phyloP scores from a whole-genome alignment of 2,113 vertebrate species.

The Microcebus ravelobensis region DNA sequence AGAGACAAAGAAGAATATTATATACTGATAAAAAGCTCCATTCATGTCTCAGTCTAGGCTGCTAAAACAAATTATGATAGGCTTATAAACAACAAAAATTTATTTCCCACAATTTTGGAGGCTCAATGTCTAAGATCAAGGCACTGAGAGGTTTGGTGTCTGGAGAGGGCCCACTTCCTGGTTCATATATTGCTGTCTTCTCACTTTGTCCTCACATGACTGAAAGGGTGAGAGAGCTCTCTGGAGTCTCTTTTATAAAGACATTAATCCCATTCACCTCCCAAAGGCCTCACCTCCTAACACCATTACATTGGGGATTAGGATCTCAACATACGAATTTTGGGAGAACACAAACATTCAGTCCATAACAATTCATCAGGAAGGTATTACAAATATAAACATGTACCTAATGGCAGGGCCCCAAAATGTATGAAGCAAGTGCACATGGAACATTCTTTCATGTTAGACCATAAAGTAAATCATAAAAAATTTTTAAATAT shows the following conservation, averaged over 20 bases:
- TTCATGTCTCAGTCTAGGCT: background rate
- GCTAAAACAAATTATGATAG: background rate
- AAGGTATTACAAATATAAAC: background rate
- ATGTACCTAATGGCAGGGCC: background rate
- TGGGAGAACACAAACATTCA: too few relatives aligned
- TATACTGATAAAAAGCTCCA: background rate
- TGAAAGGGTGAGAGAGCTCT: too few relatives aligned
- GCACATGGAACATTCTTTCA: background rate
- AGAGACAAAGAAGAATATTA: background rate
- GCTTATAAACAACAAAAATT: background rate
- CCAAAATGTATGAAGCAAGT: background rate
- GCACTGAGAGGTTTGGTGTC: background rate
- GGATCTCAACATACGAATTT: too few relatives aligned
- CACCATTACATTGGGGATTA: too few relatives aligned
- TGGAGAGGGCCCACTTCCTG: too few relatives aligned
- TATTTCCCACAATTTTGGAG: background rate
- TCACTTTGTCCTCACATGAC: too few relatives aligned
- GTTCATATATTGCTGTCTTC: too few relatives aligned
- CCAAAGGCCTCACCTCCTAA: too few relatives aligned
- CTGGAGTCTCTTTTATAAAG: too few relatives aligned
- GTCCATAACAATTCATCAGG: background rate
- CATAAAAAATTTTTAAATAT: background rate
- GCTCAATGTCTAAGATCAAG: background rate
- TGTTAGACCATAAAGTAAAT: background rate
- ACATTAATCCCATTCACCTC: too few relatives aligned